Base-by-base conservation (phyloP, 2,888 invertebrate genomes). In the Holacanthella duospinosa region DNA sequence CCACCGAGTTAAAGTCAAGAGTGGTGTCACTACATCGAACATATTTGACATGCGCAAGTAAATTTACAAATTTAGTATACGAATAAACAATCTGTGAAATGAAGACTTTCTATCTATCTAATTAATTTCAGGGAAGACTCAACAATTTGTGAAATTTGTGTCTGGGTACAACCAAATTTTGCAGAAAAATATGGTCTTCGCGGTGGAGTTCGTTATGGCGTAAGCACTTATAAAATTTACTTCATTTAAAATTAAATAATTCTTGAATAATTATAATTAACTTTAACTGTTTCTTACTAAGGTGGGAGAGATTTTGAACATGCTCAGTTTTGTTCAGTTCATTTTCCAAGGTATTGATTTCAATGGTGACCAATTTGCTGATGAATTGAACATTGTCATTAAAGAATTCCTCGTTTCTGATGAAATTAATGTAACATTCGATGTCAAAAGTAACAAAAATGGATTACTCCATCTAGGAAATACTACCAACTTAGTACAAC, bases 161-260 rank as follows among this genome's bases (percentile, higher is more conserved):
- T 69, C 24, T 68, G 66, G 68, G 43, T 68, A 6, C 65, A 68
- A 59, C 64, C 68, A 0, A 57, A 64, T 43, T 69, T 69, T 59
- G 69, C 69, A 3, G 57, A 66, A 19, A 64, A 29, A n/a, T 70
- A 67, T 61, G 67, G 66, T 0, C 62, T 63, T 9, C 60, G 63
- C 4, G 63, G 43, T 2, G 60, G 61, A 16, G 1, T 64, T 2
- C 19, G 27, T n/a, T 60, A 63, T 25, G 70, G 68, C 25, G 54
- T 63, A 48, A 16, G n/a, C n/a, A n/a, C n/a, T n/a, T n/a, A n/a
- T n/a, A n/a, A n/a, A n/a, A n/a, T n/a, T n/a, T n/a, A n/a, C n/a
- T 1, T 58, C 61, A 2, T n/a, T n/a, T n/a, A n/a, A n/a, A n/a
- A n/a, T n/a, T n/a, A n/a, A n/a, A n/a, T n/a, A n/a, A n/a, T n/a